Percentiles rank a stretch among this genome's conserved stretches.
Evolutionary conservation across 2,113 vertebrate species (phyloP).

Genomic region (Lagopus muta): DNA sequence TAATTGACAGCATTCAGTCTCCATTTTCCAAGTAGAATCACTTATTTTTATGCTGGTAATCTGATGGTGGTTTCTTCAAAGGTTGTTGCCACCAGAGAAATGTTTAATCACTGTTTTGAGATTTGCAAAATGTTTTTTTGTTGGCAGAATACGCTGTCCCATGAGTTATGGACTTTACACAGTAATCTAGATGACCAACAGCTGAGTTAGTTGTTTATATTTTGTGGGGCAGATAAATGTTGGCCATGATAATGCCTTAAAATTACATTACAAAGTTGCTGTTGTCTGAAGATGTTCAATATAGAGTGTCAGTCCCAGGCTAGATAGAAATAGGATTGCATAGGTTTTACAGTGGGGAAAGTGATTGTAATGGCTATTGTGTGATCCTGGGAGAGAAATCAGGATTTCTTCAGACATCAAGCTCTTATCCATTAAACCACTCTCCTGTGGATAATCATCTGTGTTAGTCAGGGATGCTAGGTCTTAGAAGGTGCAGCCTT

Average conservation of each 20-base stretch:
- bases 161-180: constrained; percentile 31
- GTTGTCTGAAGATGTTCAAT: background rate
- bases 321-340: background rate
- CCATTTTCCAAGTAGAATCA: background rate
- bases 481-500: background rate
- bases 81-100: background rate
- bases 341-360: background rate
- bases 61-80: background rate
- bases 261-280: background rate
- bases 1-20: background rate
- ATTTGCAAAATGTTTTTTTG: constrained; percentile 32
- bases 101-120: background rate
- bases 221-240: constrained; percentile 36
- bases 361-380: background rate
- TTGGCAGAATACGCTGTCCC: background rate
- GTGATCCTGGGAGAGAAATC: background rate
- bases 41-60: background rate
- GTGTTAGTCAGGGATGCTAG: background rate
- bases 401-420: background rate
- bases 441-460: background rate
- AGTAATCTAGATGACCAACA: constrained; percentile 11
- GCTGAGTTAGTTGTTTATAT: background rate
- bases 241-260: constrained; percentile 40
- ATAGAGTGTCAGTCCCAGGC: background rate
- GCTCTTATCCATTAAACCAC: background rate